These are phyloP conservation scores for Alloplasta piceator DNA, from an alignment of 2,888 invertebrate species.

Conservation along the genomic window DNA sequence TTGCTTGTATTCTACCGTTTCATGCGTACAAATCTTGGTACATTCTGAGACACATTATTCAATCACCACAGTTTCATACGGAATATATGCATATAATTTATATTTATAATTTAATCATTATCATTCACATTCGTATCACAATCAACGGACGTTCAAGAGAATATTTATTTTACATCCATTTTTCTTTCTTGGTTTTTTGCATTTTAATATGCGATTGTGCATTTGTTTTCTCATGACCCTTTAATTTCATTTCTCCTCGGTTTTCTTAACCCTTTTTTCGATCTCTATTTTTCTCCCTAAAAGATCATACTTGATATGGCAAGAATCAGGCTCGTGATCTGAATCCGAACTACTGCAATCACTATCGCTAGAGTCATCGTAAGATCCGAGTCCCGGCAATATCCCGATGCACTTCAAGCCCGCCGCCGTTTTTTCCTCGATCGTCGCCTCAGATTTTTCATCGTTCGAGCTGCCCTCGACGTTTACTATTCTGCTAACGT, in stretches of 20 bases:
- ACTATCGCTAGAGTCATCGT: slow-evolving; percentile 88
- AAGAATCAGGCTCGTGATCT: slow-evolving; percentile 83
- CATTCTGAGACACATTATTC: slow-evolving; percentile 20
- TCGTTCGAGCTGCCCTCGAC: slow-evolving; percentile 47
- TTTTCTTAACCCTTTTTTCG: slow-evolving; percentile 71
- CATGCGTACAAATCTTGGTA: slow-evolving; percentile 43
- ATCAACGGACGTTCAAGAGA: slow-evolving; percentile 50
- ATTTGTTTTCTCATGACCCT: slow-evolving; percentile 7
- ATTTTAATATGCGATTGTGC: slow-evolving; percentile 39
- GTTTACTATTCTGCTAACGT: slow-evolving; percentile 73
- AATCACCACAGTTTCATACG: slow-evolving; percentile 32
- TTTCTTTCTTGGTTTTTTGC: slow-evolving; percentile 18
- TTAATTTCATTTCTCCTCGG: slow-evolving; percentile 6
- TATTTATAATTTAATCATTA: slow-evolving; percentile 11
- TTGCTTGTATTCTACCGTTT: slow-evolving; percentile 37
- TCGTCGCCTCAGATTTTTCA: slow-evolving; percentile 67
- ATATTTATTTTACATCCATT: slow-evolving; percentile 58
- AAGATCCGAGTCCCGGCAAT: slow-evolving; percentile 93
- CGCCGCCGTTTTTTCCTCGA: slow-evolving; percentile 61
- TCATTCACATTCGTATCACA: slow-evolving; percentile 24
- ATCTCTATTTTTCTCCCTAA: slow-evolving; percentile 81
- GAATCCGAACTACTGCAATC: slow-evolving; percentile 89
- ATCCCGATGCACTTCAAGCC: slow-evolving; percentile 89
- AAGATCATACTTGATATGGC: slow-evolving; percentile 80
- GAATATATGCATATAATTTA: slow-evolving; percentile 24